phyloP scores from a whole-genome alignment of 1,140 invertebrate species.

The Tetragonula clypearis region DNA sequence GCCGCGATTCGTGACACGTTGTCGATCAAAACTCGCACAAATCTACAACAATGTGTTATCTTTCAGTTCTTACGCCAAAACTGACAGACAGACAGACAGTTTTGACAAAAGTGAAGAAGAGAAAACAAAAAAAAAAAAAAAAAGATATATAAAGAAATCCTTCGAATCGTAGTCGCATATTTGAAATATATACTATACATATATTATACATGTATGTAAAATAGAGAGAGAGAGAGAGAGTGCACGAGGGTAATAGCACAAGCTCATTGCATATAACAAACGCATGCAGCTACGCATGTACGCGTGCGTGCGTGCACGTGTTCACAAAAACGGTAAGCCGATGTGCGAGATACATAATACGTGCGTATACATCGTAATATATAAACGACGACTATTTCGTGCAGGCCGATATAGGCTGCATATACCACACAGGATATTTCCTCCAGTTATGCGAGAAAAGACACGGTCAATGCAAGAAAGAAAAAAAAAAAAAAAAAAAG shows the following conservation, averaged over 20 bases:
- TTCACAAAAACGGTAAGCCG: constrained; percentile 18
- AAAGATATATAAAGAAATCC: not conserved
- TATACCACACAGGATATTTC: constrained; percentile 3
- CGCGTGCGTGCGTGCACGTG: constrained; percentile 48
- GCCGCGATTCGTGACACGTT: not conserved
- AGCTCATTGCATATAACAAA: constrained; percentile 45
- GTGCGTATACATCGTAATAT: constrained; percentile 3
- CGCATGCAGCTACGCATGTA: not conserved
- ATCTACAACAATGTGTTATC: not conserved
- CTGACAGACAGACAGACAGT: not conserved
- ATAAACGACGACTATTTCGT: not conserved
- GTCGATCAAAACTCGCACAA: not conserved
- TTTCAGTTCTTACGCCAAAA: not conserved
- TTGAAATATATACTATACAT: constrained; percentile 20
- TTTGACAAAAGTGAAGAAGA: not conserved
- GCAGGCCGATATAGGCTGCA: not conserved
- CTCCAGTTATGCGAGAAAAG: constrained; percentile 23
- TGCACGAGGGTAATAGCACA: constrained; percentile 55
- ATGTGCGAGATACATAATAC: not conserved
- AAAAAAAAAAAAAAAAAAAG: constrained; percentile 49
- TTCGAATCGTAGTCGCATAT: constrained; percentile 19
- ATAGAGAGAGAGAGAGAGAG: constrained; percentile 18
- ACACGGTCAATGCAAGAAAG: constrained; percentile 40
- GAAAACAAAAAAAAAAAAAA: not conserved
- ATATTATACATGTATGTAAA: not conserved